Conservation (phyloP, 2,888 invertebrate genomes). For the Mythimna impura region DNA sequence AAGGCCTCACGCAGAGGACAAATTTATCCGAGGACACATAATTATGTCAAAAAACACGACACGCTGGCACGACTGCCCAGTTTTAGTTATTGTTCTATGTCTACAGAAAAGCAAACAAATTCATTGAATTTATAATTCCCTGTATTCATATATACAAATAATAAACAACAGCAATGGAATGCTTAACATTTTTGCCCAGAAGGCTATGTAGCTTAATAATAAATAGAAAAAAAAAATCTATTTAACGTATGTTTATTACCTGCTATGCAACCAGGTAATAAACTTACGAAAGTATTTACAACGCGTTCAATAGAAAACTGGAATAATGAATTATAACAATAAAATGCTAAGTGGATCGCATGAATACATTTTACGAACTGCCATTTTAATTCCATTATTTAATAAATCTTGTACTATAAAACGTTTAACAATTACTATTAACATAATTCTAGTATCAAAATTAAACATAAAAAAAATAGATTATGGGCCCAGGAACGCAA, state of each 20-base stretch:
- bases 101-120: background rate
- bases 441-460: background rate
- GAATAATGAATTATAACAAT: background rate
- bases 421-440: background rate
- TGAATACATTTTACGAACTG: background rate
- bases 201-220: background rate
- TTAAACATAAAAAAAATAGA: background rate
- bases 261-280: background rate
- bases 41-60: background rate
- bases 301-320: slow-evolving; percentile 8
- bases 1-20: background rate
- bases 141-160: slow-evolving; percentile 8
- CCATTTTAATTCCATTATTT: background rate
- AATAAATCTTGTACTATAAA: slow-evolving; percentile 20
- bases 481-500: background rate
- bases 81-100: slow-evolving; percentile 1
- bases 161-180: background rate
- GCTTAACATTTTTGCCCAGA: background rate
- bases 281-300: background rate
- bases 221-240: background rate
- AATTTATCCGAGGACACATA: background rate
- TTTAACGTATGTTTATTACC: background rate
- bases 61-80: background rate
- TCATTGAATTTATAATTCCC: background rate
- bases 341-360: background rate